Percentiles rank a stretch among this genome's conserved stretches.
Conservation (phyloP, 2,113 vertebrate genomes). For the Octodon degus region DNA sequence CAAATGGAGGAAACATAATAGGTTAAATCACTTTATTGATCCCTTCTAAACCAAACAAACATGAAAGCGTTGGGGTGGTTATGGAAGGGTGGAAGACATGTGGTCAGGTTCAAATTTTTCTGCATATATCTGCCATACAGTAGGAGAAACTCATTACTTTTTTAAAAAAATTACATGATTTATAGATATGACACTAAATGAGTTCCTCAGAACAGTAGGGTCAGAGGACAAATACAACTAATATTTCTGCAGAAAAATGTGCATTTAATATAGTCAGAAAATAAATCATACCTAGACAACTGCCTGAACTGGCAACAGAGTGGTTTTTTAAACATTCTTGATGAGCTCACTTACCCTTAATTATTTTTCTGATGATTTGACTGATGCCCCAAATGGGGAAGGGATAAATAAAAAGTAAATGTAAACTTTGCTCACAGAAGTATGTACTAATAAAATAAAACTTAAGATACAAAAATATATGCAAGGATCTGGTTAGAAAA, state of each 20-base stretch:
- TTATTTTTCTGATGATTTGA: background rate
- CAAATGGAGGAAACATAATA: background rate
- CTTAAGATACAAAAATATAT: background rate
- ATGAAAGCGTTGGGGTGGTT: background rate
- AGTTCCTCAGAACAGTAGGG: background rate
- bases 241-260: background rate
- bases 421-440: background rate
- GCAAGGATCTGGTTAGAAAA: background rate
- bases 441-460: background rate
- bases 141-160: background rate
- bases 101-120: background rate
- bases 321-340: background rate
- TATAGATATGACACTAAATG: background rate
- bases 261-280: background rate
- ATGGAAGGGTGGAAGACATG: background rate
- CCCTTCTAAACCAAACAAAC: background rate
- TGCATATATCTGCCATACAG: background rate
- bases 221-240: conserved; percentile 7
- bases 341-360: background rate
- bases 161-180: conserved; percentile 1
- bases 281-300: conserved; percentile 44
- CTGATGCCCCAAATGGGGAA: background rate
- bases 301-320: background rate
- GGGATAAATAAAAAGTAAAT: background rate
- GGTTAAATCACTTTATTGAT: background rate